Conservation (phyloP, 35 echinoderm and acorn worm genomes). For the Chiridota heheva region DNA sequence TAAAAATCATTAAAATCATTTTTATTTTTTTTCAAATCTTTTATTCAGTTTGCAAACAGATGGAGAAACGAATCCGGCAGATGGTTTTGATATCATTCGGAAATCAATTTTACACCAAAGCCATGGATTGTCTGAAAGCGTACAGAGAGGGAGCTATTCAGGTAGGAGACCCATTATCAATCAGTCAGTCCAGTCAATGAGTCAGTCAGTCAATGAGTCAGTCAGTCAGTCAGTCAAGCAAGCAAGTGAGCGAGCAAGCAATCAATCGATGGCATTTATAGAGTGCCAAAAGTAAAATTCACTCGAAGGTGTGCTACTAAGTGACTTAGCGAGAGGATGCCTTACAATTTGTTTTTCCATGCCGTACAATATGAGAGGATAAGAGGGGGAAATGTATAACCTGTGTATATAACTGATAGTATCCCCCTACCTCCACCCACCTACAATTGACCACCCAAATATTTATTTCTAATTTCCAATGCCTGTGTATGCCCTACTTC, state of each 20-base stretch:
- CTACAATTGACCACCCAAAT: no score
- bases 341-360: not conserved
- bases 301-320: not conserved
- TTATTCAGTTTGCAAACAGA: conserved; percentile 58
- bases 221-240: no score
- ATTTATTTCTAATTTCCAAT: no score
- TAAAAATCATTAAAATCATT: no score
- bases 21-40: not conserved
- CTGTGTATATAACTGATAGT: no score
- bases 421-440: no score
- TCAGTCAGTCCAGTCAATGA: no score
- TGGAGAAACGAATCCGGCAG: conserved; percentile 62
- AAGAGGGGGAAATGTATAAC: no score
- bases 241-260: no score
- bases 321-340: not conserved
- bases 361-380: not conserved
- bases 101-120: conserved; percentile 68
- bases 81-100: conserved; percentile 70
- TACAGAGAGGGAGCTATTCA: conserved; percentile 59
- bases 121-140: conserved; percentile 76
- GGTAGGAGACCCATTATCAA: conserved; percentile 25
- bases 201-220: no score
- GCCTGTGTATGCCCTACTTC: no score
- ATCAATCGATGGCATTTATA: not conserved
- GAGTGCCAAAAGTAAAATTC: not conserved